Conservation (phyloP, 2,888 invertebrate species). For the Tipula unca region DNA sequence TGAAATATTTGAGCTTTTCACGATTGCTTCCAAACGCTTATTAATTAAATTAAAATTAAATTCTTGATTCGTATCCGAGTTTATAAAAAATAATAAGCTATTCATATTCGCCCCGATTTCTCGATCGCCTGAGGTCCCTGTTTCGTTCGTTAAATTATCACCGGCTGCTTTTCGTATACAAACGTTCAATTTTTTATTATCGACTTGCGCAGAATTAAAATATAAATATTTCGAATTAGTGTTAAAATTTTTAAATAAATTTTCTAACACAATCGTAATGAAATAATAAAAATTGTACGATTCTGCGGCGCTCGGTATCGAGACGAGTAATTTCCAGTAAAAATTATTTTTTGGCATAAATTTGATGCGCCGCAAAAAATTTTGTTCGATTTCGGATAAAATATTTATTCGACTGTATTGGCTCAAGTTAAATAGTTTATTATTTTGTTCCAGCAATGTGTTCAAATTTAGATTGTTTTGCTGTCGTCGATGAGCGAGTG, state of each 20-base stretch:
- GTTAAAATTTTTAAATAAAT: conserved; percentile 43
- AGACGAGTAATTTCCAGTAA: conserved; percentile 57
- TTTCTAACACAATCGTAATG: conserved; percentile 44
- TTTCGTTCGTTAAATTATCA: conserved; percentile 32
- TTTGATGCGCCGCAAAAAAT: neutral
- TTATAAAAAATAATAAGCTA: conserved; percentile 16
- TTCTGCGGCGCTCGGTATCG: conserved; percentile 46
- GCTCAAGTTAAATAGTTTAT: neutral
- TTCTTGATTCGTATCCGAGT: conserved; percentile 29
- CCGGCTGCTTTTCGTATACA: conserved; percentile 37
- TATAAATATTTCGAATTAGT: neutral
- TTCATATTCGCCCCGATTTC: conserved; percentile 16
- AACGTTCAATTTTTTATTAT: conserved; percentile 27
- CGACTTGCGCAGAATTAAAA: neutral
- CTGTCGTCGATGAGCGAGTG: conserved; percentile 33
- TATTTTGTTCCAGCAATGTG: neutral
- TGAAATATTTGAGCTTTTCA: conserved; percentile 29
- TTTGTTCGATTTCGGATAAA: neutral
- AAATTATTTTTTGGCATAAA: conserved; percentile 25
- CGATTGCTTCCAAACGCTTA: conserved; percentile 32
- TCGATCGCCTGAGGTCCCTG: conserved; percentile 22
- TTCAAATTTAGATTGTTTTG: conserved; percentile 26
- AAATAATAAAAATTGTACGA: conserved; percentile 43
- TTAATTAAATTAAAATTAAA: conserved; percentile 32
- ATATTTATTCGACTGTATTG: neutral